These are phyloP conservation scores for Atrichornis clamosus DNA, from an alignment of 2,113 vertebrate genomes.

Conservation along the genomic window DNA sequence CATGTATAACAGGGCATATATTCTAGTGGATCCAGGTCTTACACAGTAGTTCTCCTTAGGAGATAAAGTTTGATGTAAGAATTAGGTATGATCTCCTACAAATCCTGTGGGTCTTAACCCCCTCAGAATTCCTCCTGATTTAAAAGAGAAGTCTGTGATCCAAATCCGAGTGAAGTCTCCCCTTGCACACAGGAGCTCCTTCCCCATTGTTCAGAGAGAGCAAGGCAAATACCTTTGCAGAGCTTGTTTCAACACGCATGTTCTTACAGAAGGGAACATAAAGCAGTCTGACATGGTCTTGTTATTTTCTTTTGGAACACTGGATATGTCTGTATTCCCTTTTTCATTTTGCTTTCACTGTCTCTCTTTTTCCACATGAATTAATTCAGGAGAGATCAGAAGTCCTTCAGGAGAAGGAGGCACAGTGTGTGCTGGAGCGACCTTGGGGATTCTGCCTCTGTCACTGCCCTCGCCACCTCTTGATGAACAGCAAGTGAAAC, in stretches of 20 bases:
- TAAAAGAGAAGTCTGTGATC: neutral
- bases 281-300: conserved; percentile 1
- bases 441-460: neutral
- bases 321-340: neutral
- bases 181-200: neutral
- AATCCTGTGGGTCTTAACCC: neutral
- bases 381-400: neutral
- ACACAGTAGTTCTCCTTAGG: neutral
- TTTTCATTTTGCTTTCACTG: neutral
- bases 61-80: neutral
- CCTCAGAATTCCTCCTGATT: neutral
- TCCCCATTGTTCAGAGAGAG: neutral
- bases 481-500: neutral
- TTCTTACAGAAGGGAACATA: conserved; percentile 10
- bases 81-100: neutral
- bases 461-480: neutral
- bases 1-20: neutral
- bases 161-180: neutral
- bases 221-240: conserved; percentile 39
- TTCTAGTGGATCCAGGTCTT: neutral
- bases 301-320: neutral
- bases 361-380: neutral
- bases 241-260: conserved; percentile 41
- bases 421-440: neutral
- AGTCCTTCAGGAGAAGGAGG: neutral